These are phyloP conservation scores for Dallia pectoralis DNA, from an alignment of 2,797 vertebrate genomes.

Conservation along the genomic window DNA sequence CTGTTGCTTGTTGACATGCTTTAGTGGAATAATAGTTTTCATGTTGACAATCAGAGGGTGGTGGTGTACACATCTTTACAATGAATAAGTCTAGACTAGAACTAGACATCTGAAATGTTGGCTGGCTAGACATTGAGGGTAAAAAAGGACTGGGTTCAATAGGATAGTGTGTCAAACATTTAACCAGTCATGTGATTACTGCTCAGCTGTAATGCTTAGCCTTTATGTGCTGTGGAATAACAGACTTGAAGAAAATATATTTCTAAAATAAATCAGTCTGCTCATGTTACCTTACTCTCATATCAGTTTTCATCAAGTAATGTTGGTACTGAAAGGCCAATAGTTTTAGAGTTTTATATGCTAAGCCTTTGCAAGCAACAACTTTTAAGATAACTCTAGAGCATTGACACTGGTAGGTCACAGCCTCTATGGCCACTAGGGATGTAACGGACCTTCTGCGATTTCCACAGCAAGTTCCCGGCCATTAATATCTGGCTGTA, in stretches of 20 bases:
- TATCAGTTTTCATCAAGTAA: not conserved
- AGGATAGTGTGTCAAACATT: conserved; percentile 29
- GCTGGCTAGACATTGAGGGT: not conserved
- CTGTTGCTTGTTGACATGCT: conserved; percentile 3
- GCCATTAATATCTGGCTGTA: no score
- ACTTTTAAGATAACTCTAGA: not conserved
- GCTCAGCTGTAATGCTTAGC: conserved; percentile 21
- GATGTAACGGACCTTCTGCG: no score
- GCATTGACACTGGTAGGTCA: no score
- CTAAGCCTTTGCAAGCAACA: not conserved
- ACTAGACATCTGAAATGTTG: conserved; percentile 2
- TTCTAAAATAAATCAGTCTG: conserved; percentile 25
- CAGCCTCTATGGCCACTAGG: no score
- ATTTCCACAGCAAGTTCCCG: no score
- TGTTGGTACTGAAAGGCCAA: not conserved
- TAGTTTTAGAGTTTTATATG: not conserved
- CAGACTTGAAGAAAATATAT: conserved; percentile 28
- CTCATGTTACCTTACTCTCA: conserved; percentile 16
- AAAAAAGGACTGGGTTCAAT: conserved; percentile 5
- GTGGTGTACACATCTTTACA: not conserved
- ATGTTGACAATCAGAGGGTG: not conserved
- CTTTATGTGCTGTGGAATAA: conserved; percentile 15
- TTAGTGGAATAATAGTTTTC: not conserved
- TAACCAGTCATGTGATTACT: conserved; percentile 4
- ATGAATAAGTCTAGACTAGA: not conserved